Evolutionary conservation across 2,888 invertebrate genomes (phyloP).

Genomic region (Trissolcus japonicus): DNA sequence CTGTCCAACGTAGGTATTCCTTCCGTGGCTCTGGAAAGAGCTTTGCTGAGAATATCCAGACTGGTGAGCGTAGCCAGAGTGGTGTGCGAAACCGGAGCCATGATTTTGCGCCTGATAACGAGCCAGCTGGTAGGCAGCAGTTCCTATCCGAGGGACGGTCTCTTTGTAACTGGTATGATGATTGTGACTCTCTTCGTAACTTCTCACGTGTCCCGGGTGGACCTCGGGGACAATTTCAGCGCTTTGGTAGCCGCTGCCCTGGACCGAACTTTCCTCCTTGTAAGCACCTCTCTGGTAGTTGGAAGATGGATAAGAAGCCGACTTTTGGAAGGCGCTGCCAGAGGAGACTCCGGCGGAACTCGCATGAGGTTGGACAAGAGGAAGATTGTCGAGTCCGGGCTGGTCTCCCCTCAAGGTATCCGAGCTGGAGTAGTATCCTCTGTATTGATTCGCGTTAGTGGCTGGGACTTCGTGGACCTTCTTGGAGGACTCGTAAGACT

Average conservation of each 20-base stretch:
- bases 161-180: slow-evolving; percentile 37
- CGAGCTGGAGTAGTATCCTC: not conserved
- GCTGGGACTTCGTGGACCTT: slow-evolving; percentile 15
- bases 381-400: not conserved
- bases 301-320: not conserved
- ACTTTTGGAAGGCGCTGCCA: not conserved
- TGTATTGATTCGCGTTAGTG: slow-evolving; percentile 2
- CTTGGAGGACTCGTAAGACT: slow-evolving; percentile 9
- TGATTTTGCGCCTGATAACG: slow-evolving; percentile 6
- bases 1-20: slow-evolving; percentile 31
- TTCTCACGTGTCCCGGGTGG: slow-evolving; percentile 20
- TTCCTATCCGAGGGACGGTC: slow-evolving; percentile 9
- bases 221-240: slow-evolving; percentile 6
- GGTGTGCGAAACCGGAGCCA: not conserved
- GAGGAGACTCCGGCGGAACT: slow-evolving; percentile 3
- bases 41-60: slow-evolving; percentile 30
- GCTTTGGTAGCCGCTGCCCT: not conserved
- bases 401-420: not conserved
- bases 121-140: not conserved
- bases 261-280: not conserved
- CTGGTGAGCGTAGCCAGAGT: not conserved
- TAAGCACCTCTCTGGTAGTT: not conserved
- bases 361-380: not conserved
- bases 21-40: slow-evolving; percentile 21
- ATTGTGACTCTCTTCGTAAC: slow-evolving; percentile 37